phyloP scores from a whole-genome alignment of 2,888 invertebrate species.

The Cosmopolites sordidus region DNA sequence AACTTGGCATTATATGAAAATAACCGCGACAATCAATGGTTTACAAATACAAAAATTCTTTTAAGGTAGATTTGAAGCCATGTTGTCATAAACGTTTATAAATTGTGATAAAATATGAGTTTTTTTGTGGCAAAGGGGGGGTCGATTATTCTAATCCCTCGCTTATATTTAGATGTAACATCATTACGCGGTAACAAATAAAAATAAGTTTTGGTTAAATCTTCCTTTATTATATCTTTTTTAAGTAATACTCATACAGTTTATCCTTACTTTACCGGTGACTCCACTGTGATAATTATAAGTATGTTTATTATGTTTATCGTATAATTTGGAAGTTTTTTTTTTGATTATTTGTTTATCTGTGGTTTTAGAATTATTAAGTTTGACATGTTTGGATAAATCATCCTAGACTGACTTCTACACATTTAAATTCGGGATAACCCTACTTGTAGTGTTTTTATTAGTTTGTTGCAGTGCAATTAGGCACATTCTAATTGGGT shows the following conservation, averaged over 20 bases:
- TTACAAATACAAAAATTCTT: conserved; percentile 3
- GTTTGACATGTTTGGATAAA: conserved; percentile 21
- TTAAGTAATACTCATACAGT: background rate
- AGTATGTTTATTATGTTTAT: conserved; percentile 19
- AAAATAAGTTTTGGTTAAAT: background rate
- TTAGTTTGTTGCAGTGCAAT: background rate
- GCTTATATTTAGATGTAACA: conserved; percentile 5
- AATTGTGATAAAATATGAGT: conserved; percentile 12
- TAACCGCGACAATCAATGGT: conserved; percentile 13
- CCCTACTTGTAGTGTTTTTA: conserved; percentile 1
- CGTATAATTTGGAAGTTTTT: conserved; percentile 10
- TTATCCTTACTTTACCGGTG: conserved; percentile 18
- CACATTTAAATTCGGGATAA: conserved; percentile 10
- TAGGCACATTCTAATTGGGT: too few relatives aligned
- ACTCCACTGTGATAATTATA: conserved; percentile 27
- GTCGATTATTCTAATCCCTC: background rate
- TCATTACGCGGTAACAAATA: background rate
- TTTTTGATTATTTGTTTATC: conserved; percentile 9
- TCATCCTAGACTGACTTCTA: conserved; percentile 20
- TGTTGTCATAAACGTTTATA: conserved; percentile 11
- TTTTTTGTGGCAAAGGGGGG: background rate
- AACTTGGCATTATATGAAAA: background rate
- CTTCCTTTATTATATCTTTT: background rate
- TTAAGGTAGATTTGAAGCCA: conserved; percentile 9
- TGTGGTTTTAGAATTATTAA: conserved; percentile 22